Percentiles rank a stretch among this genome's conserved stretches.
These are phyloP conservation scores for Rhopalosiphum nymphaeae DNA, from an alignment of 2,888 invertebrate genomes.

Conservation along the genomic window DNA sequence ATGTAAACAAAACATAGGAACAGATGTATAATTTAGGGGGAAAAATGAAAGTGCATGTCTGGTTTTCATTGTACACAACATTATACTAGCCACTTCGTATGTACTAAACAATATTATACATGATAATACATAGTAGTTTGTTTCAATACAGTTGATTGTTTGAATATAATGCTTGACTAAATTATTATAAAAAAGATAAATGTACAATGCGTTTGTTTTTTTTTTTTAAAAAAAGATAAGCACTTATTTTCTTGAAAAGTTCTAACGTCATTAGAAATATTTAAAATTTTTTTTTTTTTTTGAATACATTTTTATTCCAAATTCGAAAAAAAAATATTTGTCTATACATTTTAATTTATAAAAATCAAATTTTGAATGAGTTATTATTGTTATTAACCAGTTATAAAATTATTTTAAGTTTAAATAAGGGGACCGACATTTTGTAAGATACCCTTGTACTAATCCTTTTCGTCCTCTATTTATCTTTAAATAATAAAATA, in stretches of 20 bases:
- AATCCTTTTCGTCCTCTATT: not conserved
- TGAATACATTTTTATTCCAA: not conserved
- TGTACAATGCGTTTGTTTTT: not conserved
- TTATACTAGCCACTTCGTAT: not conserved
- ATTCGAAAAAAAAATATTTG: not conserved
- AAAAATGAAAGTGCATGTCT: constrained; percentile 45
- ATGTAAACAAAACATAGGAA: constrained; percentile 10
- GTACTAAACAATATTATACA: not conserved
- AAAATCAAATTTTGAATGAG: not conserved
- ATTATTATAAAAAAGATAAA: not conserved
- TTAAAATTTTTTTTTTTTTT: not conserved
- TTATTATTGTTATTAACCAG: not conserved
- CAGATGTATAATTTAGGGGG: constrained; percentile 9
- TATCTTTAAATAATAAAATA: not conserved
- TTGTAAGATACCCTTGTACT: not conserved
- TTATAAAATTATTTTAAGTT: not conserved
- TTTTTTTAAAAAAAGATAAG: not conserved
- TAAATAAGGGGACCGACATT: not conserved
- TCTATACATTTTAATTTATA: not conserved
- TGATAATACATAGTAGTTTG: not conserved
- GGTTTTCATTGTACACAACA: not conserved
- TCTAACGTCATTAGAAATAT: not conserved
- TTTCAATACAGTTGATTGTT: not conserved
- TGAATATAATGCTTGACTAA: not conserved
- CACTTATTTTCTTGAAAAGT: not conserved